These are phyloP conservation scores for Aviceda cuculoides DNA, from an alignment of 2,797 vertebrate genomes.

Conservation along the genomic window DNA sequence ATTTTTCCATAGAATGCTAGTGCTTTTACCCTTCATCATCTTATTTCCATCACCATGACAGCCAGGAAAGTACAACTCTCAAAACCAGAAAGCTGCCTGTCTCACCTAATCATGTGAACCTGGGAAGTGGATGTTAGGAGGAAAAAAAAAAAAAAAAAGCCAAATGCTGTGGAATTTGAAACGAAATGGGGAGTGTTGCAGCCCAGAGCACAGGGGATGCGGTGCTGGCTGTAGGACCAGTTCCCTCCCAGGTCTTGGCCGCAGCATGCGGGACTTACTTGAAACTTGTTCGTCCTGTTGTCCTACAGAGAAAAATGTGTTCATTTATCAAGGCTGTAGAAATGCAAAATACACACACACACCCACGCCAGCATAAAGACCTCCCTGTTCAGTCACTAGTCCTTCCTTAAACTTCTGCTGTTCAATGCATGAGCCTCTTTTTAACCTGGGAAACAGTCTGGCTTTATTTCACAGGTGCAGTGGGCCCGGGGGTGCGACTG, in stretches of 20 bases:
- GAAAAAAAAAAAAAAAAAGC: not conserved
- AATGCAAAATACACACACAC: not conserved
- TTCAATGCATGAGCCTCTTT: not conserved
- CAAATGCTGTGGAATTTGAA: not conserved
- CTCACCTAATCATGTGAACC: not conserved
- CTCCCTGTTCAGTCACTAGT: not conserved
- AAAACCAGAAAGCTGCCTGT: not conserved
- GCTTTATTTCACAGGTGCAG: fast-evolving
- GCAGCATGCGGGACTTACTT: fast-evolving
- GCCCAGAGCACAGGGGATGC: not conserved
- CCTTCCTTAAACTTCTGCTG: not conserved
- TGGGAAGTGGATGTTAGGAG: not conserved
- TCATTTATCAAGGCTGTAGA: not conserved
- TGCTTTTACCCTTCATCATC: not conserved
- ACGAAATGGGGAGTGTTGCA: not conserved
- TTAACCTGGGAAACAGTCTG: not conserved
- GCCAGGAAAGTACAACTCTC: not conserved
- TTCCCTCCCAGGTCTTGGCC: not conserved
- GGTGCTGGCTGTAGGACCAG: not conserved
- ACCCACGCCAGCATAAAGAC: not conserved
- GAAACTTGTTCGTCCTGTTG: not conserved
- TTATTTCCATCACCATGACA: not conserved
- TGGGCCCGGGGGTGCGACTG: fast-evolving
- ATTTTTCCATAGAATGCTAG: not conserved
- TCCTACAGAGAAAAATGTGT: not conserved